A percentile compares a stretch with the other conserved stretches of the same genome.
Evolutionary conservation across 2,113 vertebrate genomes (phyloP).

Genomic region (Peromyscus polionotus): DNA sequence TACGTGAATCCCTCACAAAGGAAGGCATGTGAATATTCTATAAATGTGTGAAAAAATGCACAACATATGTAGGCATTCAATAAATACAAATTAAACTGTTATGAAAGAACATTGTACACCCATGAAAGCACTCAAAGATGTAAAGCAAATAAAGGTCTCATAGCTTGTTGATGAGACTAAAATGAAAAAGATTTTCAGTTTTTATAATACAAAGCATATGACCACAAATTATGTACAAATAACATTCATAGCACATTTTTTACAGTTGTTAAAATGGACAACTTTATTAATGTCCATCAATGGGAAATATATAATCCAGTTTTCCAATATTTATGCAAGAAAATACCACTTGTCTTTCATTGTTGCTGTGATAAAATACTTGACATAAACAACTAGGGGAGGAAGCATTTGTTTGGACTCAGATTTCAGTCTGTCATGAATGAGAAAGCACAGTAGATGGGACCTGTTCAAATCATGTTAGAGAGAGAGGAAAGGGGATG

Average conservation of each 20-base stretch:
- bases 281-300: neutral
- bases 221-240: neutral
- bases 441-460: too few relatives aligned
- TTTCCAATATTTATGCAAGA: neutral
- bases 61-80: neutral
- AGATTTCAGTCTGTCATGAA: too few relatives aligned
- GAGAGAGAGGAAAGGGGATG: neutral
- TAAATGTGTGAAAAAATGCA: neutral
- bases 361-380: neutral
- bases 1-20: neutral
- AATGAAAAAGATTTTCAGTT: neutral
- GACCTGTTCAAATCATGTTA: neutral
- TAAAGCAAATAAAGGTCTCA: conserved; percentile 17
- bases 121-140: neutral
- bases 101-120: neutral
- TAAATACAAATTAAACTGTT: neutral
- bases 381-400: neutral
- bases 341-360: neutral
- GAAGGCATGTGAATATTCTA: neutral
- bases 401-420: neutral
- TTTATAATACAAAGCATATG: neutral
- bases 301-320: neutral
- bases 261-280: conserved; percentile 15
- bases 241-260: neutral
- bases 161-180: neutral